Conservation (phyloP, 2,113 vertebrate genomes). For the Cyprinodon variegatus region DNA sequence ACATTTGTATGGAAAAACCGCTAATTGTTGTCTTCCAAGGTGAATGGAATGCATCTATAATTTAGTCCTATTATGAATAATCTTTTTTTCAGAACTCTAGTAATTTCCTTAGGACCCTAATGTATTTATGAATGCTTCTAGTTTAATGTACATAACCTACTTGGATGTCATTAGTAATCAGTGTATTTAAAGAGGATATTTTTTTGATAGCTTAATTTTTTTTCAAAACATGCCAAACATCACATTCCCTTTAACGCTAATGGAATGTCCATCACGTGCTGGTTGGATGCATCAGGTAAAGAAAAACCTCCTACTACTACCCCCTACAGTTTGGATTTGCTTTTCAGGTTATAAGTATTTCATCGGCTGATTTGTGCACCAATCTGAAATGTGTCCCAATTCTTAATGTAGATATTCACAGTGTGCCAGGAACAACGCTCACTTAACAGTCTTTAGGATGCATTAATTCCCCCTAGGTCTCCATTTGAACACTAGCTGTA, state of each 20-base stretch:
- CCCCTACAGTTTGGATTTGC: slow-evolving; percentile 7
- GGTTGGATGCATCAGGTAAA: slow-evolving; percentile 1
- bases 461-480: slow-evolving; percentile 56
- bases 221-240: slow-evolving; percentile 2
- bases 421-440: slow-evolving; percentile 35
- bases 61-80: slow-evolving; percentile 44
- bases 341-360: background rate
- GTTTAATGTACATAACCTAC: background rate
- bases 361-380: slow-evolving; percentile 16
- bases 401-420: slow-evolving; percentile 61
- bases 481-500: slow-evolving; percentile 65
- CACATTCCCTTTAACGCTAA: slow-evolving; percentile 1
- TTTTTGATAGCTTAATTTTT: background rate
- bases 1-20: too few species aligned
- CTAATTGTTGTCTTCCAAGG: too few species aligned
- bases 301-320: background rate
- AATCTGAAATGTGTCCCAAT: slow-evolving; percentile 45
- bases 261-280: background rate
- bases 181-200: background rate
- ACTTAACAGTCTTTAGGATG: slow-evolving; percentile 44
- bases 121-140: slow-evolving; percentile 4
- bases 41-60: background rate
- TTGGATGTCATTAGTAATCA: slow-evolving; percentile 8
- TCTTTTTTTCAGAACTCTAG: slow-evolving; percentile 9
- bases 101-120: slow-evolving; percentile 29